phyloP scores from a whole-genome alignment of 2,113 vertebrate species.

The Anarrhichthys ocellatus region DNA sequence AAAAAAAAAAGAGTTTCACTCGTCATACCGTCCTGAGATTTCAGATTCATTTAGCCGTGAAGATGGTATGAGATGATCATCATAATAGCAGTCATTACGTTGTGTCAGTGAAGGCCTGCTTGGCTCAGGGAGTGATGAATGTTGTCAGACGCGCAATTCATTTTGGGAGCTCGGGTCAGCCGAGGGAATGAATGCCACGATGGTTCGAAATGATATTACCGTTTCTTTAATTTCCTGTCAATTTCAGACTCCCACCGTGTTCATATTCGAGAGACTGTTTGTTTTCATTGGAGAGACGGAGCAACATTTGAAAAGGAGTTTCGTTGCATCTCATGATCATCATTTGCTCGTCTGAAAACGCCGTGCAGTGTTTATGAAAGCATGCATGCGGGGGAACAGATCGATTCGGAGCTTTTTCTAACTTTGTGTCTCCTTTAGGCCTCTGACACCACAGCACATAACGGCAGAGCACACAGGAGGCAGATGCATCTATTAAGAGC shows the following conservation, averaged over 20 bases:
- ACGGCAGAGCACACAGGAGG: conserved; percentile 12
- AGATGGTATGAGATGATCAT: conserved; percentile 64
- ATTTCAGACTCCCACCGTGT: conserved; percentile 44
- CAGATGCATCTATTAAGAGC: conserved; percentile 35
- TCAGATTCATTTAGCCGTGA: conserved; percentile 48
- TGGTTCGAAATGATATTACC: conserved; percentile 61
- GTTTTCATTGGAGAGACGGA: conserved; percentile 34
- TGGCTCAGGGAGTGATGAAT: conserved; percentile 61
- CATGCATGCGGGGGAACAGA: conserved; percentile 1
- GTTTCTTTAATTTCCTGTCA: conserved; percentile 78
- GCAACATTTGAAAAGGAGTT: not conserved
- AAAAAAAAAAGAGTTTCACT: conserved; percentile 1
- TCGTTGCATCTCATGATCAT: not conserved
- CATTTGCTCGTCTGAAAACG: conserved; percentile 3
- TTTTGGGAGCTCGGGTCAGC: conserved; percentile 69
- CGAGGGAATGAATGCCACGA: conserved; percentile 59
- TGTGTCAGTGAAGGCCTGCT: conserved; percentile 48
- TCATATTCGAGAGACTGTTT: conserved; percentile 53
- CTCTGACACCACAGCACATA: conserved; percentile 37
- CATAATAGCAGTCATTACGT: conserved; percentile 62
- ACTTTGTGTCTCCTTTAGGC: conserved; percentile 31
- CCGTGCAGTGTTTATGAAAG: not conserved
- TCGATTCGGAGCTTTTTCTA: conserved; percentile 43
- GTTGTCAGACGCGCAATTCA: conserved; percentile 60
- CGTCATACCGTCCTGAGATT: conserved; percentile 26